These are phyloP conservation scores for Anguilla megastoma DNA, from an alignment of 2,797 vertebrate species.

Conservation along the genomic window DNA sequence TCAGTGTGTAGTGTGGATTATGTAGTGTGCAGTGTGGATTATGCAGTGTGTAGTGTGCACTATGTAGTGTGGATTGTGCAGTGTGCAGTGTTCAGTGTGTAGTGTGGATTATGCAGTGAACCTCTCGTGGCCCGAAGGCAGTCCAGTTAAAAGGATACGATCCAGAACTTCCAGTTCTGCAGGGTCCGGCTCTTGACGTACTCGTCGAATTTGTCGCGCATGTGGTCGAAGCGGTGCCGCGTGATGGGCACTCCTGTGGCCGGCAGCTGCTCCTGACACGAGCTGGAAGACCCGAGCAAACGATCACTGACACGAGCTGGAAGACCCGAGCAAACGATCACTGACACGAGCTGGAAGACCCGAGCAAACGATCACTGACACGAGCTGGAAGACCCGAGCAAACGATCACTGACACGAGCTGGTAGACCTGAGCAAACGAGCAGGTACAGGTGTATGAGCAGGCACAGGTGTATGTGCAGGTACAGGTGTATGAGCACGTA, in stretches of 20 bases:
- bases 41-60: not conserved
- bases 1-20: not conserved
- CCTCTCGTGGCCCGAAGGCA: not conserved
- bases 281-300: conserved; percentile 63
- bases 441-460: too few species aligned
- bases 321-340: too few species aligned
- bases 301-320: too few species aligned
- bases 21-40: not conserved
- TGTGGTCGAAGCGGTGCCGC: conserved; percentile 77
- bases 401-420: too few species aligned
- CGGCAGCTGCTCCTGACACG: conserved; percentile 92
- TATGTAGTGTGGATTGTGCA: not conserved
- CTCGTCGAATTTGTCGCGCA: conserved; percentile 86
- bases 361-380: too few species aligned
- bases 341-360: too few species aligned
- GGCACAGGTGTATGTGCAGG: too few species aligned
- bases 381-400: too few species aligned
- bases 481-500: too few species aligned
- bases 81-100: not conserved
- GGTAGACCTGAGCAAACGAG: too few species aligned
- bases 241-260: conserved; percentile 83
- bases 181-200: conserved; percentile 88
- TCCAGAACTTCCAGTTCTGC: conserved; percentile 99
- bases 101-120: too few species aligned
- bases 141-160: conserved; percentile 84